These are phyloP conservation scores for Lycopodina hypogea DNA, from an alignment of 37 sponge, comb jelly and placozoan genomes.

Conservation along the genomic window DNA sequence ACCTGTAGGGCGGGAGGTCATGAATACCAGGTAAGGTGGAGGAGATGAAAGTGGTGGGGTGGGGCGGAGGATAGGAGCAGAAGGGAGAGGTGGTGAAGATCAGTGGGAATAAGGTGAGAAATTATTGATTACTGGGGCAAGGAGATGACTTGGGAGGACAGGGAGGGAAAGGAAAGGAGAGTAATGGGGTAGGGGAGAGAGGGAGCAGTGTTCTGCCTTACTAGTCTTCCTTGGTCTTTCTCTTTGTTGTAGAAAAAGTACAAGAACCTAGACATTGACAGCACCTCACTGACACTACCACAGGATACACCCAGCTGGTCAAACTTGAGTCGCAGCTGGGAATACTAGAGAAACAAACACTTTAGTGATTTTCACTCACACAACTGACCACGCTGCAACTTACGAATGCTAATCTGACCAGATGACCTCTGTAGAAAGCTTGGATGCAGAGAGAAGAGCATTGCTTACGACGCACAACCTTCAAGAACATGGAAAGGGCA, in stretches of 20 bases:
- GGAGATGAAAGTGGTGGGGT: too few species aligned
- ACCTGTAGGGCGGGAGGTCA: slow-evolving; percentile 18
- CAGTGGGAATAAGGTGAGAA: too few species aligned
- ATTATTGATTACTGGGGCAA: too few species aligned
- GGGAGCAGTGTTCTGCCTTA: slow-evolving; percentile 1
- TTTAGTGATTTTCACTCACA: background rate
- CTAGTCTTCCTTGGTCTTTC: slow-evolving; percentile 45
- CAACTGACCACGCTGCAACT: background rate
- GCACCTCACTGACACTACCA: background rate
- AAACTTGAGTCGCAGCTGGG: slow-evolving; percentile 25
- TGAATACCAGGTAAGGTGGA: background rate
- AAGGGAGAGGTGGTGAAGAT: too few species aligned
- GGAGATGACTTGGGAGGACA: too few species aligned
- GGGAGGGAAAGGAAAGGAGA: background rate
- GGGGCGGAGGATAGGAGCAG: too few species aligned
- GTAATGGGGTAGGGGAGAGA: background rate
- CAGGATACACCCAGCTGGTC: slow-evolving; percentile 6
- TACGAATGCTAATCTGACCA: slow-evolving; percentile 22
- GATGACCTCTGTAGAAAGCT: slow-evolving; percentile 36
- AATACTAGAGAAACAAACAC: slow-evolving; percentile 1
- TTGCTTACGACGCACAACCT: slow-evolving; percentile 6
- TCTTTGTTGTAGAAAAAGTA: slow-evolving; percentile 23
- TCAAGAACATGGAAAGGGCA: background rate
- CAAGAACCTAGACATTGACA: slow-evolving; percentile 14
- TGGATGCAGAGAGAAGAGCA: slow-evolving; percentile 40